phyloP scores from a whole-genome alignment of 2,888 invertebrate genomes.

The Heliconius ethilla region DNA sequence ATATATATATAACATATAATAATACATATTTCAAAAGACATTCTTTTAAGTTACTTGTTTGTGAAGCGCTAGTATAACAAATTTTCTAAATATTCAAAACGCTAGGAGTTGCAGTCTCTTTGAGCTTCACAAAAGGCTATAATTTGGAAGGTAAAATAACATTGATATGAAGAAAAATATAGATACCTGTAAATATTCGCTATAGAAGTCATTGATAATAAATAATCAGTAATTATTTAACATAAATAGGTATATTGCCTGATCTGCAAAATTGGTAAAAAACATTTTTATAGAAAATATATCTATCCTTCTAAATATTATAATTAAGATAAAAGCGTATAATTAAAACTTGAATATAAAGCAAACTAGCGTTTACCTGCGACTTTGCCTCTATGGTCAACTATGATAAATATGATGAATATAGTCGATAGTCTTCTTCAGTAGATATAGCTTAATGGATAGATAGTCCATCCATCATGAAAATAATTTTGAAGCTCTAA shows the following conservation, averaged over 20 bases:
- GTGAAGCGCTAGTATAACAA: background rate
- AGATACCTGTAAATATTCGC: background rate
- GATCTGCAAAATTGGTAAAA: background rate
- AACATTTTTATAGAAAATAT: background rate
- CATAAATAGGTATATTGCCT: background rate
- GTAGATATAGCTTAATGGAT: too few species aligned
- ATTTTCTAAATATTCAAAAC: background rate
- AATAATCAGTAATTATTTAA: too few species aligned
- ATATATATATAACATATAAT: background rate
- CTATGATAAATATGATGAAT: too few species aligned
- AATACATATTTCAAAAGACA: background rate
- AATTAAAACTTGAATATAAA: too few species aligned
- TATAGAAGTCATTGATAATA: too few species aligned
- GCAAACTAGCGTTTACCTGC: too few species aligned
- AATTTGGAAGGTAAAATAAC: background rate
- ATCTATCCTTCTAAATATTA: too few species aligned
- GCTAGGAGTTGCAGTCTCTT: background rate
- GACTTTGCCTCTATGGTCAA: too few species aligned
- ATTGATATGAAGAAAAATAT: background rate
- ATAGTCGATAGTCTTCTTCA: too few species aligned
- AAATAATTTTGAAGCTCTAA: too few species aligned
- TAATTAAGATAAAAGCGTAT: too few species aligned
- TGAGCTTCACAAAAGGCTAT: background rate
- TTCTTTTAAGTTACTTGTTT: slow-evolving; percentile 4
- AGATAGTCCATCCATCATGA: too few species aligned